Conservation (phyloP, 2,888 invertebrate genomes). For the Ophion slaviceki region DNA sequence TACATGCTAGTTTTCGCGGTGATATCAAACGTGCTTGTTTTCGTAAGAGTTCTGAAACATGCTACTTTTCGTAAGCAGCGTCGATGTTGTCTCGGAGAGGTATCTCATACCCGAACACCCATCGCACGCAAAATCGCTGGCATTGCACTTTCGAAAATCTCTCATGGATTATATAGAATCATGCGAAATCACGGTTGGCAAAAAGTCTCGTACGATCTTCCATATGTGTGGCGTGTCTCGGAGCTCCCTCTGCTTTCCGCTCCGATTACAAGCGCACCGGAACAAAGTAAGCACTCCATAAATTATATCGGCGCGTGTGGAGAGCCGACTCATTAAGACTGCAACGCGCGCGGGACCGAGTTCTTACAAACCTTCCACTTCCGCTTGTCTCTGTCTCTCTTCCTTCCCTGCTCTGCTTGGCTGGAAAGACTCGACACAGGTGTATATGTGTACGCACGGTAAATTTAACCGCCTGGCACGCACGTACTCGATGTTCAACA, state of each 20-base stretch:
- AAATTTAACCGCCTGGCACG: conserved; percentile 63
- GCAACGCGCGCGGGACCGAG: conserved; percentile 67
- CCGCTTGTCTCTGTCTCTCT: conserved; percentile 51
- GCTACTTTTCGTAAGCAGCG: too few relatives aligned
- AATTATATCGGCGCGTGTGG: conserved; percentile 64
- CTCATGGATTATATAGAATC: not conserved
- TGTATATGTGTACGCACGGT: conserved; percentile 28
- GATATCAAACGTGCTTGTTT: too few relatives aligned
- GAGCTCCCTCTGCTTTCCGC: not conserved
- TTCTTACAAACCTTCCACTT: conserved; percentile 70
- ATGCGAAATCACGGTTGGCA: not conserved
- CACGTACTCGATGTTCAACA: conserved; percentile 58
- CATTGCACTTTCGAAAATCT: conserved; percentile 41
- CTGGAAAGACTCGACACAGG: conserved; percentile 56
- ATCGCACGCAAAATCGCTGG: conserved; percentile 22
- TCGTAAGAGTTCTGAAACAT: too few relatives aligned
- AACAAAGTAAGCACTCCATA: conserved; percentile 54
- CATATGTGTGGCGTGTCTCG: not conserved
- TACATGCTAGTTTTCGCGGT: too few relatives aligned
- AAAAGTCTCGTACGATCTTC: not conserved
- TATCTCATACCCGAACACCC: too few relatives aligned
- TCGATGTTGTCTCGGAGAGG: too few relatives aligned
- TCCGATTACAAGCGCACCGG: not conserved
- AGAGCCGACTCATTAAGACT: conserved; percentile 66
- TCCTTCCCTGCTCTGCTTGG: conserved; percentile 16